Percentiles rank a stretch among this genome's conserved stretches.
Evolutionary conservation across 2,888 invertebrate species (phyloP).

Genomic region (Thecocarcelia acutangulata): DNA sequence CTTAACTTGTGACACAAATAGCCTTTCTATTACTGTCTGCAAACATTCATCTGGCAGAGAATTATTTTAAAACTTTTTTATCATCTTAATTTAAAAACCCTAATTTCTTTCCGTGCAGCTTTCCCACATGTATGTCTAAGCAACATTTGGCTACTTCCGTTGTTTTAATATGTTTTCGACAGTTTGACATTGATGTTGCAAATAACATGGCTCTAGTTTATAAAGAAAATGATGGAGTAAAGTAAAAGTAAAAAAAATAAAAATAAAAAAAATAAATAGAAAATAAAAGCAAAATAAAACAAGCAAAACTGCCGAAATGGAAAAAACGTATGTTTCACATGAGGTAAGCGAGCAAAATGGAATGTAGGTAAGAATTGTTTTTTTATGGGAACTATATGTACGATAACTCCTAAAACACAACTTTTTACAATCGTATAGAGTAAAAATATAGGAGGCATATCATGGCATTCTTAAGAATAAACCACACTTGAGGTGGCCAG

Average conservation of each 20-base stretch:
- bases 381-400: slow-evolving; percentile 41
- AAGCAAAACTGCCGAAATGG: neutral
- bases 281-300: slow-evolving; percentile 11
- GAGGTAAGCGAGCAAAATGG: neutral
- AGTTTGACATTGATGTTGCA: slow-evolving; percentile 79
- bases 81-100: neutral
- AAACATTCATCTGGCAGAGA: slow-evolving; percentile 1
- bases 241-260: no score
- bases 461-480: slow-evolving; percentile 33
- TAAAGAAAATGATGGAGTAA: slow-evolving; percentile 20
- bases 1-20: no score
- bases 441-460: slow-evolving; percentile 25
- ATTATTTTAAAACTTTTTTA: neutral
- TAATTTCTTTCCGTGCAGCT: slow-evolving; percentile 24
- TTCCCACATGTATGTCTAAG: slow-evolving; percentile 54
- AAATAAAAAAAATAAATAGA: slow-evolving; percentile 23
- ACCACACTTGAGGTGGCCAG: slow-evolving; percentile 3
- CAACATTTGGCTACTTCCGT: slow-evolving; percentile 77
- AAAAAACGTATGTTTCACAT: slow-evolving; percentile 71
- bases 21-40: neutral
- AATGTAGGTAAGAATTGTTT: slow-evolving; percentile 11
- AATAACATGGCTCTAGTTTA: slow-evolving; percentile 60
- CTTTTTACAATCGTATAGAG: neutral
- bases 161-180: slow-evolving; percentile 78
- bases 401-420: slow-evolving; percentile 40